Conservation (phyloP, 2,113 vertebrate species). For the Brachypteracias leptosomus region DNA sequence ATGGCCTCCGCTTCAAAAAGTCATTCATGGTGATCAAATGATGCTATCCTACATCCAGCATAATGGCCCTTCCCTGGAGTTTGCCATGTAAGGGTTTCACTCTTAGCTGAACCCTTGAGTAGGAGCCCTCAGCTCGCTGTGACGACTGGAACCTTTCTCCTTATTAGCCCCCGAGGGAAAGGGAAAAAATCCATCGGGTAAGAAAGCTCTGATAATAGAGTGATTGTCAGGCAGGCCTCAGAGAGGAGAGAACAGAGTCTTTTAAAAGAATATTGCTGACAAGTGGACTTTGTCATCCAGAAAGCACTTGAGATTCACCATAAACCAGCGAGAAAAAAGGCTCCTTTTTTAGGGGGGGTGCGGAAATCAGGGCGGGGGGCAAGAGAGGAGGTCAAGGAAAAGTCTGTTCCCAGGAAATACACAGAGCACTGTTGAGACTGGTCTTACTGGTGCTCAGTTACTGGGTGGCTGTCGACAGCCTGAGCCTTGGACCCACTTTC, state of each 20-base stretch:
- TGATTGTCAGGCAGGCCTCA: slow-evolving; percentile 43
- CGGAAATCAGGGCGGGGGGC: not conserved
- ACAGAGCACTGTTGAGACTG: not conserved
- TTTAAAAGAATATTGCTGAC: slow-evolving; percentile 47
- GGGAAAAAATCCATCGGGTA: not conserved
- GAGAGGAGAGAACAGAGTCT: not conserved
- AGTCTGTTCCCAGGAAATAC: slow-evolving; percentile 37
- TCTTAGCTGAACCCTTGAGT: not conserved
- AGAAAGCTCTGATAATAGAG: slow-evolving; percentile 52
- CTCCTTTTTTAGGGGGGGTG: not conserved
- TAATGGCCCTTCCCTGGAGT: slow-evolving; percentile 5
- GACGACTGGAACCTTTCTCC: slow-evolving; percentile 22
- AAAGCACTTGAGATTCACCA: slow-evolving; percentile 2
- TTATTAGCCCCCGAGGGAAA: slow-evolving; percentile 12
- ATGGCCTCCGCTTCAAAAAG: slow-evolving; percentile 34
- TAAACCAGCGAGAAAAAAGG: slow-evolving; percentile 12
- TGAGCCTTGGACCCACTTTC: not conserved
- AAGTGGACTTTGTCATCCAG: slow-evolving; percentile 62
- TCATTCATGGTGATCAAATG: slow-evolving; percentile 5
- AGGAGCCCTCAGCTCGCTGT: not conserved
- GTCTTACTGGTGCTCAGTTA: not conserved
- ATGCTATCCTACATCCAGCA: not conserved
- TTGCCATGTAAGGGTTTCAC: not conserved
- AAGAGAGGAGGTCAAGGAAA: slow-evolving; percentile 36
- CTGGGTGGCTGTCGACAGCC: not conserved